Evolutionary conservation across 2,113 vertebrate genomes (phyloP).

Genomic region (Isichthys henryi): DNA sequence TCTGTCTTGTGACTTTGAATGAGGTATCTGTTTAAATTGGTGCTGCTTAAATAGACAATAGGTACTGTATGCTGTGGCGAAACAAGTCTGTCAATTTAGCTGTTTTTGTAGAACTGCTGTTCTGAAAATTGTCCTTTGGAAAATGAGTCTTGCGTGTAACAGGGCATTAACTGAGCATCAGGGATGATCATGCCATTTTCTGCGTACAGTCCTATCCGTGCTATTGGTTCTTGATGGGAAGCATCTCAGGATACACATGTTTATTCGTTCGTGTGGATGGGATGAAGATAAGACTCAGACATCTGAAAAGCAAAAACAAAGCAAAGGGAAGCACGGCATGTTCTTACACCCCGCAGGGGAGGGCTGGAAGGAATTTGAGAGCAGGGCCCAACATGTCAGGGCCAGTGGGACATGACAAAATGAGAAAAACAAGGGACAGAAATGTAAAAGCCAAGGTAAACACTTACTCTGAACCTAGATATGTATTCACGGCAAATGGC

Average conservation of each 20-base stretch:
- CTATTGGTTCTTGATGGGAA: background rate
- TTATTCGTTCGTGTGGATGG: background rate
- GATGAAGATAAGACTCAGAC: background rate
- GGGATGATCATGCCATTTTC: background rate
- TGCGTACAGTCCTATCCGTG: background rate
- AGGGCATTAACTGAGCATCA: background rate
- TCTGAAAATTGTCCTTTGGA: background rate
- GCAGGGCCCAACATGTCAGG: conserved; percentile 37
- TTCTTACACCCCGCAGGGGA: conserved; percentile 33
- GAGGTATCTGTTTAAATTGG: background rate
- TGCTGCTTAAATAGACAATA: background rate
- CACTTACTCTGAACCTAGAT: background rate
- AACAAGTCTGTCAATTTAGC: background rate
- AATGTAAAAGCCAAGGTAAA: background rate
- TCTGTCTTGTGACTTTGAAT: background rate
- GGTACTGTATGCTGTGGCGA: background rate
- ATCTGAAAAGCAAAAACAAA: background rate
- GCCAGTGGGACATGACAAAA: background rate
- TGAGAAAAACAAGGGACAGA: background rate
- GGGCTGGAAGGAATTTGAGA: conserved; percentile 39
- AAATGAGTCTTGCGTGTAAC: background rate
- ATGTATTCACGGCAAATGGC: background rate
- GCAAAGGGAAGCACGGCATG: conserved; percentile 31
- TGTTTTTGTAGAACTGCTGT: background rate
- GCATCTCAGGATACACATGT: background rate